These are phyloP conservation scores for Bufo gargarizans DNA, from an alignment of 2,113 vertebrate species.

Conservation along the genomic window DNA sequence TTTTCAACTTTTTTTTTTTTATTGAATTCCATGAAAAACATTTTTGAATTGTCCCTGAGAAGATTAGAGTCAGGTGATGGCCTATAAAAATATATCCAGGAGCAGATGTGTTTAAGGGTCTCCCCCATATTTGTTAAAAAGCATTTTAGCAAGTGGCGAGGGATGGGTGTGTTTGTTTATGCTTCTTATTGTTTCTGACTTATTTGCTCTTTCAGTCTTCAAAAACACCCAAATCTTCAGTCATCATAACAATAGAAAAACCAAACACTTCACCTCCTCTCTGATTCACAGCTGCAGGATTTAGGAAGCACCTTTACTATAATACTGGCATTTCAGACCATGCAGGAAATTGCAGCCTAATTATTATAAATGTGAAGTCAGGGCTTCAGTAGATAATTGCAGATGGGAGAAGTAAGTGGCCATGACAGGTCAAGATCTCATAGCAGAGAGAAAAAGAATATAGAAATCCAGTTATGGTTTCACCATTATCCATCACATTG, in stretches of 20 bases:
- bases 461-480: conserved; percentile 3
- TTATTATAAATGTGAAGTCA: conserved; percentile 48
- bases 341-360: conserved; percentile 42
- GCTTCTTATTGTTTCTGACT: conserved; percentile 27
- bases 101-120: neutral
- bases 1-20: too few species aligned
- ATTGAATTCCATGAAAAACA: too few species aligned
- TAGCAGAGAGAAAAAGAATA: neutral
- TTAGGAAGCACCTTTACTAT: conserved; percentile 54
- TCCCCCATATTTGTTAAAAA: neutral
- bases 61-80: neutral
- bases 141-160: neutral
- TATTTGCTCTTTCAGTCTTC: conserved; percentile 23
- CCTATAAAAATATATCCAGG: neutral
- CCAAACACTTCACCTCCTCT: conserved; percentile 31
- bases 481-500: neutral
- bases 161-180: conserved; percentile 31
- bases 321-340: conserved; percentile 1
- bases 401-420: conserved; percentile 50
- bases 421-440: conserved; percentile 28
- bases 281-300: conserved; percentile 47
- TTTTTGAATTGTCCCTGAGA: neutral
- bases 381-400: conserved; percentile 24
- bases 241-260: conserved; percentile 47
- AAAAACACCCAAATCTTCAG: conserved; percentile 39